These are phyloP conservation scores for Chelonoidis abingdonii DNA, from an alignment of 2,113 vertebrate species.

Conservation along the genomic window DNA sequence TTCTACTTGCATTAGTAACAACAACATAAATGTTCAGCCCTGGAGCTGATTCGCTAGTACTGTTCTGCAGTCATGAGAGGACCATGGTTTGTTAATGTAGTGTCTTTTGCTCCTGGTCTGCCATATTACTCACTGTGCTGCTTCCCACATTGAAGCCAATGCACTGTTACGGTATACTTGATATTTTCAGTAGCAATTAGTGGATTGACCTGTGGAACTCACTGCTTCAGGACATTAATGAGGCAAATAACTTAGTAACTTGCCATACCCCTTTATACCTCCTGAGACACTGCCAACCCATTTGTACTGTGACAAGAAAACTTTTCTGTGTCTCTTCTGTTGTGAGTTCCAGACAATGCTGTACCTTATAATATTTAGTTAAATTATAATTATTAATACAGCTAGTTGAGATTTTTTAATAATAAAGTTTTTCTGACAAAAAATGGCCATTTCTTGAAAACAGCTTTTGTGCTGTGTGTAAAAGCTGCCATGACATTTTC, in stretches of 20 bases:
- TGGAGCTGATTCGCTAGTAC: neutral
- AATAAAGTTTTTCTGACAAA: neutral
- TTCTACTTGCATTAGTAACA: slow-evolving; percentile 27
- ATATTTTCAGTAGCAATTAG: neutral
- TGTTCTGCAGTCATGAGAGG: neutral
- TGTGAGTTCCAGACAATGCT: neutral
- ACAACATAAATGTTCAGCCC: neutral
- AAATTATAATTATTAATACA: neutral
- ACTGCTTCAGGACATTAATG: neutral
- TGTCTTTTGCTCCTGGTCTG: neutral
- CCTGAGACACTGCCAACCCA: neutral
- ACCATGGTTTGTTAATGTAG: neutral
- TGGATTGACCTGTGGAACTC: neutral
- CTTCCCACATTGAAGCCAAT: neutral
- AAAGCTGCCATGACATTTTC: neutral
- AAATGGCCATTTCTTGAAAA: neutral
- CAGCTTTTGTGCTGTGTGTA: neutral
- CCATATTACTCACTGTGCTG: accelerated
- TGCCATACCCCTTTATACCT: neutral
- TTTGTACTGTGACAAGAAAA: neutral
- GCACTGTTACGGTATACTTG: accelerated
- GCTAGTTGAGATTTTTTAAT: neutral
- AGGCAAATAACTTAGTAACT: neutral
- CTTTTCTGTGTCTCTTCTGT: neutral
- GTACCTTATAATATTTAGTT: neutral